Evolutionary conservation across 30 jellyfish, hydroid and myxozoan species (phyloP), one percentile per base, ranked within the genome.

Genomic region (Chironex yamaguchii): DNA sequence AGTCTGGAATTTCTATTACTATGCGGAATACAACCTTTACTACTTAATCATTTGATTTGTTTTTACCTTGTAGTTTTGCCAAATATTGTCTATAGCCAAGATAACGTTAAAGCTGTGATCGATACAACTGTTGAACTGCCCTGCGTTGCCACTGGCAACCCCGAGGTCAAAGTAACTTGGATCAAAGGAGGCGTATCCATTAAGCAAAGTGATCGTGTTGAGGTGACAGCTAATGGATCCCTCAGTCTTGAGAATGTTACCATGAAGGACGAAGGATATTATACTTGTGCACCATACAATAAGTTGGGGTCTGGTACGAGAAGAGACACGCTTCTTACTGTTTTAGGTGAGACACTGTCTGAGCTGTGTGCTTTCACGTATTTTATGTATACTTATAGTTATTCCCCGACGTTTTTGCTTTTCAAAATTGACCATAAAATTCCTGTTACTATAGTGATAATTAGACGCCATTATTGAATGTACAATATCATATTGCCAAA

Each of bases 121-220:
- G 88, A 84, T 49, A 87, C 76, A 27, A 30, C 84, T 25, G 96
- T 92, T 31, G 91, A 63, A 17, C 32, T 95, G 0, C 99, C 99
- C 0, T 95, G 99, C 42, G 95, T 96, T 52, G 97, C 99, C 28
- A 42, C 74, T 62, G 99, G 99, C 64, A 95, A 95, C 92, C 99
- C 99, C 0, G 79, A 91, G 53, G 99, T 95, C 58, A 95, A 74
- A 52, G 73, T 95, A 52, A 52, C 97, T 0, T 95, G 99, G 99
- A 33, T 84, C 52, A 76, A 36, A 71, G 80, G 86, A 48, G 91
- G 96, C 22, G 36, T 36, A 32, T 71, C 84, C 12, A 29, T 79
- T 6, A 28, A 52, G 1, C 52, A 79, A 31, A 34, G 33, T 34
- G 82, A 87, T 4, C 89, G 79, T 34, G 70, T 20, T 52, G 73